Conservation (phyloP, 2,888 invertebrate genomes). For the Apamea anceps region DNA sequence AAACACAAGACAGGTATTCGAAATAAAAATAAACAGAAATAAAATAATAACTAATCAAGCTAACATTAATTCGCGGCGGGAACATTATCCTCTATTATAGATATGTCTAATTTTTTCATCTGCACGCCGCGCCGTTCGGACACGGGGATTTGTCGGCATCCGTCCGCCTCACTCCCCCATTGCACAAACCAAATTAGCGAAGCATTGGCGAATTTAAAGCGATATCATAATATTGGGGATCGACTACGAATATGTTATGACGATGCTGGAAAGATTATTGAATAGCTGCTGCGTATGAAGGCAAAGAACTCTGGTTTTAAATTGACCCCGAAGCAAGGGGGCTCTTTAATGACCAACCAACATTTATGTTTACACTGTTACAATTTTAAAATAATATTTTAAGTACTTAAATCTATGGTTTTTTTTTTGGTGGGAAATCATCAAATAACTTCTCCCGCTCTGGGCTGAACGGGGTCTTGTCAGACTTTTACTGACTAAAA, state of each 20-base stretch:
- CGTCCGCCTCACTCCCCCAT: slow-evolving; percentile 57
- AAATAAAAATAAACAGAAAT: slow-evolving; percentile 29
- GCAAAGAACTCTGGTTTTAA: not conserved
- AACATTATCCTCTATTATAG: slow-evolving; percentile 73
- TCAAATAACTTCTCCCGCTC: too few relatives aligned
- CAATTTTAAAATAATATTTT: too few relatives aligned
- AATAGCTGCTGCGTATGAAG: not conserved
- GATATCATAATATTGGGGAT: slow-evolving; percentile 71
- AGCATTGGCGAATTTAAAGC: slow-evolving; percentile 80
- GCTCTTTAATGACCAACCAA: too few relatives aligned
- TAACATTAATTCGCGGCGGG: slow-evolving; percentile 50
- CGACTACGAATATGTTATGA: slow-evolving; percentile 42
- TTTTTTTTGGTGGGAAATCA: too few relatives aligned
- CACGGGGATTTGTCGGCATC: slow-evolving; percentile 64
- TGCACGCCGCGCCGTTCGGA: slow-evolving; percentile 43
- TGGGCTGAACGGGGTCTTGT: too few relatives aligned
- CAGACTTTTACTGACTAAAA: too few relatives aligned
- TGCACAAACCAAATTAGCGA: slow-evolving; percentile 76
- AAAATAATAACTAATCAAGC: slow-evolving; percentile 59
- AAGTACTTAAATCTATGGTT: too few relatives aligned
- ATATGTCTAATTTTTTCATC: slow-evolving; percentile 80
- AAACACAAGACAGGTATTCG: not conserved
- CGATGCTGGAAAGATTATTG: slow-evolving; percentile 1
- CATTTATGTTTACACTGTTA: too few relatives aligned
- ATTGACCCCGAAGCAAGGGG: not conserved